Evolutionary conservation across 2,797 vertebrate species (phyloP), one percentile per base, ranked within the genome.

Genomic region (Zalophus californianus): DNA sequence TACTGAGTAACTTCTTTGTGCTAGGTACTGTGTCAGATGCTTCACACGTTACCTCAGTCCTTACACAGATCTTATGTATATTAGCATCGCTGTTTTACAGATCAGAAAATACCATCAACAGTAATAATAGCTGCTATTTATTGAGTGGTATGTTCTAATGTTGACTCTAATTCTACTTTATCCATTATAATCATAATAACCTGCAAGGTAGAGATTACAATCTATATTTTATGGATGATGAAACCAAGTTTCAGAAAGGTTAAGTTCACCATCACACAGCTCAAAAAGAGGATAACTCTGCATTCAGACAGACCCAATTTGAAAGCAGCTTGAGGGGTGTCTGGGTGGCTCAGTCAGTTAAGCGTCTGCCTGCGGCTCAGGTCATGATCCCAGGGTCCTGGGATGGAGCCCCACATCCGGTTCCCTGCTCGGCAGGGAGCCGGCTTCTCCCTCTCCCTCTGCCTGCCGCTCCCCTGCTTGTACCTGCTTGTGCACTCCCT

Each of bases 141-240:
- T 68, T 68, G 58, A 70, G 10, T 73, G 50, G 4, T 78, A 10
- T 23, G 9, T 29, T 84, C 38, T 48, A 79, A 52, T 32, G 35
- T 64, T 83, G 79, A 44, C 13, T 86, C 21, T 68, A 88, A 60
- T 93, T 97, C 50, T 60, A 77, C 32, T 64, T 84, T 75, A 91
- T 80, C 50, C 27, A 70, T 66, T 89, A 38, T 1, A 29, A 27
- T 90, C 62, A 79, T 72, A 58, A 52, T 75, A 91, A 86, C 13
- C 64, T 89, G 2, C 20, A 70, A 84, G n/a, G 13, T 50, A 12
- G 10, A 96, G 35, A 68, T 90, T 85, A 56, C 58, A 60, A 72
- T 41, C 35, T 52, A 7, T 86, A 52, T 86, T 92, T 92, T 88
- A 94, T 29, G 83, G 11, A 52, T 32, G 79, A 88, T 95, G 23